Conservation (phyloP, 2,797 vertebrate species). For the Euphonia xanthogaster region DNA sequence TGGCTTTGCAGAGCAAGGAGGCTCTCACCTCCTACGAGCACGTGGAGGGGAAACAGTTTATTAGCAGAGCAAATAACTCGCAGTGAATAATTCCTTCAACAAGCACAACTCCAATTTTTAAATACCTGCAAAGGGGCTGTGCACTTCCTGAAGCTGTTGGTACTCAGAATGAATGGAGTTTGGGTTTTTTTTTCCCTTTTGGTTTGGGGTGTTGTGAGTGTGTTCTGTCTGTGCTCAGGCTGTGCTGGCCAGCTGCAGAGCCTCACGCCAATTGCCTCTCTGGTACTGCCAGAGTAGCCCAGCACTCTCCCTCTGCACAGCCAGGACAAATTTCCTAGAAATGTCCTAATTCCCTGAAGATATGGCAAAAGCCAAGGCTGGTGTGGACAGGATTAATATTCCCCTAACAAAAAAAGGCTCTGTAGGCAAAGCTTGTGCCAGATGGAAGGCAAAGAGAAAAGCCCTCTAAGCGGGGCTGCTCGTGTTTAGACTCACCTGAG, state of each 20-base stretch:
- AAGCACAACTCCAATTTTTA: background rate
- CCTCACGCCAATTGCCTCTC: background rate
- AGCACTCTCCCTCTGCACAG: background rate
- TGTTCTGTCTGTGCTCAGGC: fast-evolving
- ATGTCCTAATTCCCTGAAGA: background rate
- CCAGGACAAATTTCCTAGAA: background rate
- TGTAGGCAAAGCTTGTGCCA: background rate
- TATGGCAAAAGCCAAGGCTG: background rate
- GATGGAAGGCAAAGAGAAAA: background rate
- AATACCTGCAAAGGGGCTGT: background rate
- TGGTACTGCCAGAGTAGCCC: background rate
- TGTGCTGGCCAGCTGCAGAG: background rate
- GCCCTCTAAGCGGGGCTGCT: background rate
- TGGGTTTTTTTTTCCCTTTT: background rate
- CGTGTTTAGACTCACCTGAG: background rate
- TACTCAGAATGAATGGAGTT: background rate
- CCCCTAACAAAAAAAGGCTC: background rate
- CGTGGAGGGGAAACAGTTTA: background rate
- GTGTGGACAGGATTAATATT: background rate
- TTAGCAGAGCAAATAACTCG: background rate
- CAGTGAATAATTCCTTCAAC: background rate
- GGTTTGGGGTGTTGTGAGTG: background rate
- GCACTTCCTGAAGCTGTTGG: background rate
- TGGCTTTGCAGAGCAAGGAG: background rate
- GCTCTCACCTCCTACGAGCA: background rate